Percentiles rank a stretch among this genome's conserved stretches.
Evolutionary conservation across 1,140 invertebrate genomes (phyloP).

Genomic region (Danaus plexippus): DNA sequence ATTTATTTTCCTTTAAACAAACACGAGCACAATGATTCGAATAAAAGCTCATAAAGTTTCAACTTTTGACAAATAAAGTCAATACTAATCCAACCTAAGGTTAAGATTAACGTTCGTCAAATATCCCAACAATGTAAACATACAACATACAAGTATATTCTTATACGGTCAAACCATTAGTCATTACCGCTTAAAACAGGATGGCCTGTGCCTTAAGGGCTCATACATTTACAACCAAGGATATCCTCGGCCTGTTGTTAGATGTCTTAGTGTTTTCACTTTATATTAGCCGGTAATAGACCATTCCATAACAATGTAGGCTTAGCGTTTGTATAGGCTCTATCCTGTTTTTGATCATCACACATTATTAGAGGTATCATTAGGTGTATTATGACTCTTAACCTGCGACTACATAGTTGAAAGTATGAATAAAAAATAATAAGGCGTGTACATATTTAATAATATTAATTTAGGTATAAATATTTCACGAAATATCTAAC

Average conservation of each 20-base stretch:
- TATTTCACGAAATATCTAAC: background rate
- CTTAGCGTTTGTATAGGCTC: too few relatives aligned
- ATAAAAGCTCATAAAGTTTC: too few relatives aligned
- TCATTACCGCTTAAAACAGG: slow-evolving; percentile 4
- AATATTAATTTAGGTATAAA: background rate
- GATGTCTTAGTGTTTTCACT: background rate
- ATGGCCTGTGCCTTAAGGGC: slow-evolving; percentile 8
- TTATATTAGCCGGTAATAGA: background rate
- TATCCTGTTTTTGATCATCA: too few relatives aligned
- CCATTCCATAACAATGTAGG: background rate
- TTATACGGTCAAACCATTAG: slow-evolving; percentile 3
- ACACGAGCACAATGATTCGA: too few relatives aligned
- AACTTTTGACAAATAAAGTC: background rate
- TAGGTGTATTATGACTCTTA: too few relatives aligned
- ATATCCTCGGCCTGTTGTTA: slow-evolving; percentile 9
- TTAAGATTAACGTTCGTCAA: background rate
- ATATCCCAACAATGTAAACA: background rate
- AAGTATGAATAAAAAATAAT: background rate
- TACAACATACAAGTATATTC: background rate
- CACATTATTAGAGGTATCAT: too few relatives aligned
- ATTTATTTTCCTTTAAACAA: too few relatives aligned
- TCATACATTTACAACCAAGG: slow-evolving; percentile 9
- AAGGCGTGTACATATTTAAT: background rate
- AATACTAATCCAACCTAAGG: background rate
- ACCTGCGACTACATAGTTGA: too few relatives aligned